Percentiles rank a stretch among this genome's conserved stretches.
Conservation (phyloP, 2,888 invertebrate species). For the Phlogophora meticulosa region DNA sequence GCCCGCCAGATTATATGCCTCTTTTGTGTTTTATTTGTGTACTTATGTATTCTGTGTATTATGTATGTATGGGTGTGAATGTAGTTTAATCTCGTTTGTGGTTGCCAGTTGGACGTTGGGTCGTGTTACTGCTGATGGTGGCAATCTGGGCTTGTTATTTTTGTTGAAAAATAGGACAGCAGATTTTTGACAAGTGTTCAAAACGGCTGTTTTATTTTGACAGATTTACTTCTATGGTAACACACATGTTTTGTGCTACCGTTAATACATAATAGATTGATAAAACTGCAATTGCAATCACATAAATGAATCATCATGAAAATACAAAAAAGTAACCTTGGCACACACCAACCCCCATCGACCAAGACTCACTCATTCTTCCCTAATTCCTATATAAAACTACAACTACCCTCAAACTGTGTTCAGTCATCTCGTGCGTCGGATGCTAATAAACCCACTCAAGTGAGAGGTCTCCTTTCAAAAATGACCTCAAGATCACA, state of each 20-base stretch:
- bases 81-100: constrained; percentile 60
- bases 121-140: constrained; percentile 14
- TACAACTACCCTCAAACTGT: constrained; percentile 60
- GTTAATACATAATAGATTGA: background rate
- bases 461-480: constrained; percentile 66
- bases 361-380: constrained; percentile 17
- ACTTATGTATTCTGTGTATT: constrained; percentile 37
- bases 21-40: constrained; percentile 71
- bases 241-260: too few relatives aligned
- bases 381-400: constrained; percentile 60
- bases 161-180: background rate
- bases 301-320: background rate
- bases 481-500: constrained; percentile 68
- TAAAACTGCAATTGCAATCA: background rate
- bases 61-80: constrained; percentile 37
- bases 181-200: too few relatives aligned
- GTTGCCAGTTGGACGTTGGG: constrained; percentile 34
- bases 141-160: constrained; percentile 5
- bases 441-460: constrained; percentile 65
- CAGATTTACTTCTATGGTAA: too few relatives aligned
- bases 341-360: background rate
- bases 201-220: too few relatives aligned
- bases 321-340: background rate
- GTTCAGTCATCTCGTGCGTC: constrained; percentile 60
- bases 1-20: constrained; percentile 72